Conservation (phyloP, 2,888 invertebrate species). For the Didymodactylos carnosus region DNA sequence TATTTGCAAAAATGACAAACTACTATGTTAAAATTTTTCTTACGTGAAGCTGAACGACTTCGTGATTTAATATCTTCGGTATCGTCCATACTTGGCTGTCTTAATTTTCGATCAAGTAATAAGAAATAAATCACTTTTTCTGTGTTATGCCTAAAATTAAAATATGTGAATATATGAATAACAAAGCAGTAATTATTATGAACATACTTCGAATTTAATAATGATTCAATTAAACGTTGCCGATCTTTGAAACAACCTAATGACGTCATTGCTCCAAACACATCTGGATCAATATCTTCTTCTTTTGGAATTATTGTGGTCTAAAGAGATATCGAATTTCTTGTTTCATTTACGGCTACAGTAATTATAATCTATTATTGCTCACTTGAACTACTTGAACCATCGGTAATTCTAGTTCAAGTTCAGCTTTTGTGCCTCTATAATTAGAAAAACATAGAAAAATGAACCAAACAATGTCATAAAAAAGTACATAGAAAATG, state of each 20-base stretch:
- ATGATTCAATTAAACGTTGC: constrained; percentile 75
- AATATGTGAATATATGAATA: neutral
- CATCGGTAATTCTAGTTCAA: constrained; percentile 90
- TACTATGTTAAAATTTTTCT: neutral
- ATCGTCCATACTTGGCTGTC: constrained; percentile 83
- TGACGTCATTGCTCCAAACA: constrained; percentile 85
- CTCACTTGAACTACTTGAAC: constrained; percentile 81
- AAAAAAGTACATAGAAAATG: too few relatives aligned
- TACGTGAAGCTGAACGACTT: constrained; percentile 9
- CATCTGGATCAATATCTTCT: constrained; percentile 90
- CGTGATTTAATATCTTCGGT: constrained; percentile 46
- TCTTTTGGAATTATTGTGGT: constrained; percentile 86
- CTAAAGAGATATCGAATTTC: too few relatives aligned
- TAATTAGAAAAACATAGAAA: constrained; percentile 12
- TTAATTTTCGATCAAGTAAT: constrained; percentile 74
- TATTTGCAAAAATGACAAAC: neutral
- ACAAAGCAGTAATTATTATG: constrained; percentile 26
- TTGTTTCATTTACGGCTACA: too few relatives aligned
- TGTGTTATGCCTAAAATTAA: constrained; percentile 69
- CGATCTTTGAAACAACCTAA: constrained; percentile 95
- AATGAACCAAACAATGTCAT: too few relatives aligned
- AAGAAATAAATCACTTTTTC: constrained; percentile 98
- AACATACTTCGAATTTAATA: constrained; percentile 64
- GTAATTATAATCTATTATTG: neutral
- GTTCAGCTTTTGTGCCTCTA: constrained; percentile 63